Evolutionary conservation across 2,888 invertebrate genomes (phyloP), one percentile per base, ranked within the genome.

Genomic region (Ceramica pisi): DNA sequence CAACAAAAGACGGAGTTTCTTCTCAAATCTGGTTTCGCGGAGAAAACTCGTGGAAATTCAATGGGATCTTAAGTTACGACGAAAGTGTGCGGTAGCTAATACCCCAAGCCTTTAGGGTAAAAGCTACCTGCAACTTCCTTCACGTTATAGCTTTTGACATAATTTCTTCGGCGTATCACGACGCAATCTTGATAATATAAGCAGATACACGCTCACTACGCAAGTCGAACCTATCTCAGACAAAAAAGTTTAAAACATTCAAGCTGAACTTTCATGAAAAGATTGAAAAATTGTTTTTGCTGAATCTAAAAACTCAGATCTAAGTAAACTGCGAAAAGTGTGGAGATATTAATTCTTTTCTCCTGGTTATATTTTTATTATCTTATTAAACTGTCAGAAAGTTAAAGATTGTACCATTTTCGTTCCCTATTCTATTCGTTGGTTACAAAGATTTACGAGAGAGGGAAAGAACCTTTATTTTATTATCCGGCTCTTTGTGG

Each of bases 381-480:
- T 94, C 94, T 94, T 94, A 94, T 94, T 94, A 94, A 94, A 94
- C 93, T 94, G 94, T 94, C 94, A 93, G 91, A 94, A 94, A 94
- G 93, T 94, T 94, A 94, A 94, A 94, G 93, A 94, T 94, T 94
- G 92, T 92, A 91, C 91, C 92, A 90, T 92, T 94, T 92, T 92
- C 89, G 85, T 90, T 90, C 92, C 90, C 91, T 91, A 93, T 92
- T 93, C 92, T 92, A 92, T 92, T 92, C 93, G 90, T 89, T 88
- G 90, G 90, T 90, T 86, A 86, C 88, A 86, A 88, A 92, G 93
- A 94, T 94, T 94, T 93, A 94, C 90, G 92, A 89, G 86, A 85
- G 87, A 84, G 87, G 90, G 90, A 90, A 92, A 90, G 82, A 90
- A 89, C 89, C 90, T 92, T 93, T 92, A 92, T 92, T 92, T 92